These are phyloP conservation scores for Cyprinodon variegatus DNA, from an alignment of 2,113 vertebrate genomes.

Conservation along the genomic window DNA sequence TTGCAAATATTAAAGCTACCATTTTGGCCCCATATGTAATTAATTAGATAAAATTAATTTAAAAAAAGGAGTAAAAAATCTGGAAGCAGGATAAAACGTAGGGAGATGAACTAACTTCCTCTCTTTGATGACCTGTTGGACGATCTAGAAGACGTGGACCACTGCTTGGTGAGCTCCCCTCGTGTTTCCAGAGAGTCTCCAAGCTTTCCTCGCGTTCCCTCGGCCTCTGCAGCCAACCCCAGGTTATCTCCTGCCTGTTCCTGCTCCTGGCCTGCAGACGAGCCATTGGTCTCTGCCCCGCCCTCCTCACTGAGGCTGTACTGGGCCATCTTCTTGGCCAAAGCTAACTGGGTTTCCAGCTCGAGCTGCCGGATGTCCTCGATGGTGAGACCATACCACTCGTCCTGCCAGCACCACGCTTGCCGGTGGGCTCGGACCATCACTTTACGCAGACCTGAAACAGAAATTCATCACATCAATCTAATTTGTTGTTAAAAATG, in stretches of 20 bases:
- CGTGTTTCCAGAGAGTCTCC: conserved; percentile 80
- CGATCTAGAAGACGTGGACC: conserved; percentile 96
- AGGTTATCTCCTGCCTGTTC: conserved; percentile 68
- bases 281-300: conserved; percentile 43
- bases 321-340: conserved; percentile 96
- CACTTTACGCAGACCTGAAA: conserved; percentile 91
- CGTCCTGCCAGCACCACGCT: conserved; percentile 99
- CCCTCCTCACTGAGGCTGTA: conserved; percentile 82
- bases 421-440: conserved; percentile 97
- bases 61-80: no score
- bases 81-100: neutral
- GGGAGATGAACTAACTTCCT: conserved; percentile 82
- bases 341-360: conserved; percentile 92
- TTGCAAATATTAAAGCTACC: no score
- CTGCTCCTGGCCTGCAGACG: conserved; percentile 69
- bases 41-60: no score
- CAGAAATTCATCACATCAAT: neutral
- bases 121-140: conserved; percentile 92
- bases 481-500: no score
- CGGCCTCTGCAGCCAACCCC: conserved; percentile 60
- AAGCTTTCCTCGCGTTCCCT: conserved; percentile 21
- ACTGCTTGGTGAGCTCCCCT: conserved; percentile 93
- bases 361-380: conserved; percentile 95
- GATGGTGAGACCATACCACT: conserved; percentile 96
- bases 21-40: no score